A percentile compares a stretch with the other conserved stretches of the same genome.
Conservation (phyloP, 1,140 invertebrate genomes). For the Bombus confusus region DNA sequence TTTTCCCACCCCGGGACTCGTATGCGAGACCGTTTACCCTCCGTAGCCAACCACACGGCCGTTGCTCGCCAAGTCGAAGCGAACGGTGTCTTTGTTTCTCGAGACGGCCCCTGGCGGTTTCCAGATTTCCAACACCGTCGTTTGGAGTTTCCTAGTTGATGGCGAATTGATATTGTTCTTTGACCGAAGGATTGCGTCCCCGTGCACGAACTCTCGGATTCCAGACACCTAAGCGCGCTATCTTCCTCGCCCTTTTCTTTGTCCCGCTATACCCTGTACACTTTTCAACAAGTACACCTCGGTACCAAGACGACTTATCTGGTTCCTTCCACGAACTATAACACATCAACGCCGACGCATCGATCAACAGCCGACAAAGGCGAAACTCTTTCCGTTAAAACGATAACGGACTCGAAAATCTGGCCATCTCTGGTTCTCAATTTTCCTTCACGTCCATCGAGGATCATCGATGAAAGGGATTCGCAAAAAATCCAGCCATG, state of each 20-base stretch:
- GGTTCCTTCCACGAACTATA: too few relatives aligned
- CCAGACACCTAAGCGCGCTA: neutral
- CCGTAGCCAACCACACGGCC: neutral
- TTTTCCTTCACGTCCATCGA: too few relatives aligned
- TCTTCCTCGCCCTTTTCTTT: too few relatives aligned
- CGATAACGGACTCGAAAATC: neutral
- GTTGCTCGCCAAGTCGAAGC: neutral
- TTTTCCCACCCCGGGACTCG: constrained; percentile 22
- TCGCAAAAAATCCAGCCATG: too few relatives aligned
- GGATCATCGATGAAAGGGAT: too few relatives aligned
- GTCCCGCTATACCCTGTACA: neutral
- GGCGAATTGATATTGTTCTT: constrained; percentile 10
- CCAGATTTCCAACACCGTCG: neutral
- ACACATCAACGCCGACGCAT: neutral
- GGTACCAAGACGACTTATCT: neutral
- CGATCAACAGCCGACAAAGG: constrained; percentile 1
- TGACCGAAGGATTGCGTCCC: neutral
- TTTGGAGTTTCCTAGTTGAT: neutral
- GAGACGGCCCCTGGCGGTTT: constrained; percentile 12
- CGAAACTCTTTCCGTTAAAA: neutral
- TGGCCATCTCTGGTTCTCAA: too few relatives aligned
- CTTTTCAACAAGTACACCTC: neutral
- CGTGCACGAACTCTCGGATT: neutral
- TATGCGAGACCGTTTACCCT: neutral
- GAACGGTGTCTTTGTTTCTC: neutral